phyloP scores from a whole-genome alignment of 2,113 vertebrate genomes.

The Crotalus helleri region DNA sequence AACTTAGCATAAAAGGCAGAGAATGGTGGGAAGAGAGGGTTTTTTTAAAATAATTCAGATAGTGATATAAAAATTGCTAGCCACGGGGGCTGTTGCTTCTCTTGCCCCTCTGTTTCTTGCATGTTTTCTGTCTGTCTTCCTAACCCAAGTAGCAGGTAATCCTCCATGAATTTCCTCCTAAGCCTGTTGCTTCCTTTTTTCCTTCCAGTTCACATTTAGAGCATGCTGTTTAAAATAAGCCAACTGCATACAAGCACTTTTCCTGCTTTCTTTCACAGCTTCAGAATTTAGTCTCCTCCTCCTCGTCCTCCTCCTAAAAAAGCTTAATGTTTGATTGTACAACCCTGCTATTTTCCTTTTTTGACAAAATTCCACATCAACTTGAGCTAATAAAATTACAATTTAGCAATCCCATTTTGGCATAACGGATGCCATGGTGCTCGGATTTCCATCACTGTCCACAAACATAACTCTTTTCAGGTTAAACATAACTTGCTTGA shows the following conservation, averaged over 20 bases:
- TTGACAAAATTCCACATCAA: background rate
- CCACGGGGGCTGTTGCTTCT: too few relatives aligned
- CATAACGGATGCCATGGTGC: background rate
- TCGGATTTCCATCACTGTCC: background rate
- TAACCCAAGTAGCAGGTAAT: background rate
- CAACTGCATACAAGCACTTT: background rate
- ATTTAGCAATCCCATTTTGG: background rate
- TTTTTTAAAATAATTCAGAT: background rate
- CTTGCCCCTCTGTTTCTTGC: background rate
- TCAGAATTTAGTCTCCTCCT: background rate
- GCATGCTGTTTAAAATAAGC: slow-evolving; percentile 5
- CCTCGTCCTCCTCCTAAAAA: background rate
- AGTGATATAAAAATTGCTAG: background rate
- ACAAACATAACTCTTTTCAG: background rate
- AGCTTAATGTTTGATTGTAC: too few relatives aligned
- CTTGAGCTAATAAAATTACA: background rate
- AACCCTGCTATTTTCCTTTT: background rate
- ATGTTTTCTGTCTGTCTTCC: background rate
- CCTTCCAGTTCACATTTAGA: slow-evolving; percentile 1
- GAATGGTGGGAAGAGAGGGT: background rate
- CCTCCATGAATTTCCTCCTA: background rate
- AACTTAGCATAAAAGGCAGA: background rate
- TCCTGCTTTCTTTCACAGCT: background rate
- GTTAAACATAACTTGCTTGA: background rate
- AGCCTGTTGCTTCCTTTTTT: background rate